phyloP scores from a whole-genome alignment of 1,140 invertebrate genomes.

The Drosophila leontia region DNA sequence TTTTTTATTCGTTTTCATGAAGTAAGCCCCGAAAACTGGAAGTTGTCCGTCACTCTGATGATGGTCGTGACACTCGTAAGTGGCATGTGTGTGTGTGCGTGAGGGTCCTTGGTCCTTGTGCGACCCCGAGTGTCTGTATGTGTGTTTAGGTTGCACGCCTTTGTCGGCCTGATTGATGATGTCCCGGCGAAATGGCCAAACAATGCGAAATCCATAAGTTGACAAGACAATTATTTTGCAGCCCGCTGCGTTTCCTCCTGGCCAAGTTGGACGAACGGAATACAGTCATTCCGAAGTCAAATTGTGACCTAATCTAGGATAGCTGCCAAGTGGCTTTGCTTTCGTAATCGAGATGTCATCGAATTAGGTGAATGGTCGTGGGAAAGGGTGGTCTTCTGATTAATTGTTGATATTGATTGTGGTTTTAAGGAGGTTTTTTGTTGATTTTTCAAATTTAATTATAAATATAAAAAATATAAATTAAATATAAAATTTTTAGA shows the following conservation, averaged over 20 bases:
- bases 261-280: neutral
- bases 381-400: neutral
- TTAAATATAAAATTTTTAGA: too few species aligned
- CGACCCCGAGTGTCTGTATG: constrained; percentile 7
- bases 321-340: constrained; percentile 15
- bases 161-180: constrained; percentile 45
- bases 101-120: constrained; percentile 4
- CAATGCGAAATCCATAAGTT: constrained; percentile 51
- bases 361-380: neutral
- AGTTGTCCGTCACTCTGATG: constrained; percentile 48
- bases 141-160: constrained; percentile 24
- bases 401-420: neutral
- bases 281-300: constrained; percentile 10
- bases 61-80: constrained; percentile 51
- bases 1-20: neutral
- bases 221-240: constrained; percentile 52
- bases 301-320: constrained; percentile 28
- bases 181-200: constrained; percentile 40
- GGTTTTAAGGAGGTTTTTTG: neutral
- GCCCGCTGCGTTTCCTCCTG: constrained; percentile 6
- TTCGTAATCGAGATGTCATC: constrained; percentile 17
- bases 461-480: neutral
- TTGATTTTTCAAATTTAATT: neutral
- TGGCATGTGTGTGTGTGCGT: constrained; percentile 24
- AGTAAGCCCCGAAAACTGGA: constrained; percentile 30